These are phyloP conservation scores for Misgurnus anguillicaudatus DNA, from an alignment of 2,113 vertebrate species.

Conservation along the genomic window DNA sequence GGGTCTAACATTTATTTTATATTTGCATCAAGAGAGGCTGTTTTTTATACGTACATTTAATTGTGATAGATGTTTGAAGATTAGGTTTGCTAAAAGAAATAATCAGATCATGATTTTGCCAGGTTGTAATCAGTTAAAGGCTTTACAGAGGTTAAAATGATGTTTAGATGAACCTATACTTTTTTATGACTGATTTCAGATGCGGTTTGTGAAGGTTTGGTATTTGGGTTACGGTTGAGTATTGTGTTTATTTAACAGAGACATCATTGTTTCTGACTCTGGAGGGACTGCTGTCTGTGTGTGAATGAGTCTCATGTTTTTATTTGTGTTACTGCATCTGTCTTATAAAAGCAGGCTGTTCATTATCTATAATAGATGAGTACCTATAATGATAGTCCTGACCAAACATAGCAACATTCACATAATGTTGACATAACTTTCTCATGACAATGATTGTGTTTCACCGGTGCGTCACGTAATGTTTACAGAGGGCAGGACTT, in stretches of 20 bases:
- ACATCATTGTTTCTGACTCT: too few species aligned
- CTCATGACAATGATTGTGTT: background rate
- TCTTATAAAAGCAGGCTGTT: background rate
- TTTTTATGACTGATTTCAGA: too few species aligned
- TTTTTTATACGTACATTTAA: background rate
- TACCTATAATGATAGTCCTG: conserved; percentile 1
- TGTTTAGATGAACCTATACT: too few species aligned
- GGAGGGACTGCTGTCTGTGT: too few species aligned
- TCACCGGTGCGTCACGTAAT: background rate
- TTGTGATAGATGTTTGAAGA: background rate
- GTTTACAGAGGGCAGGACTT: background rate
- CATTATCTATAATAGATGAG: conserved; percentile 25
- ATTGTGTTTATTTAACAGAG: too few species aligned
- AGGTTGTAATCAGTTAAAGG: too few species aligned
- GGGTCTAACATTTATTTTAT: background rate
- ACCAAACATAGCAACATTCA: background rate
- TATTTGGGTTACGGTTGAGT: too few species aligned
- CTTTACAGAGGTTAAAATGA: too few species aligned
- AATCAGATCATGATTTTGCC: too few species aligned
- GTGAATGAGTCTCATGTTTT: too few species aligned
- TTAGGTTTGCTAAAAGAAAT: background rate
- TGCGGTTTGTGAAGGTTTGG: too few species aligned
- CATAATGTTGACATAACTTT: conserved; percentile 22
- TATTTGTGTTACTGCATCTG: conserved; percentile 1
- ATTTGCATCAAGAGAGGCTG: background rate